Base-by-base conservation (phyloP, 2,797 vertebrate species). In the Cyclopterus lumpus region DNA sequence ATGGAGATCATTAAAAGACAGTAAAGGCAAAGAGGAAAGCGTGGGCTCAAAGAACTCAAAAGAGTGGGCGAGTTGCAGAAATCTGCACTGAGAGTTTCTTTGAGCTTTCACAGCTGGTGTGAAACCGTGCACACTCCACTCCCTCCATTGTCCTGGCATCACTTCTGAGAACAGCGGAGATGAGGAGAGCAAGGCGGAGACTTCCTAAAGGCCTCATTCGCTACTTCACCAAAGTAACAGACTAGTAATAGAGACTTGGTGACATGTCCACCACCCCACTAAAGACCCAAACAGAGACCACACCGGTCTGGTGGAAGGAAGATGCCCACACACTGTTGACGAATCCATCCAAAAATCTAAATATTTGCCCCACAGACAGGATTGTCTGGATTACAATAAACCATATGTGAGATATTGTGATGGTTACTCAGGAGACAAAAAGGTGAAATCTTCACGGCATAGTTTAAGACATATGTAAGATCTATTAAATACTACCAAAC, bases 21-120 rank as follows among this genome's bases (percentile, higher is more conserved):
- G 80, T 61, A 72, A 79, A 84, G 75, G 68, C 70, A 73, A 78
- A 77, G 78, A 84, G 82, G 80, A 86, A 89, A 85, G 84, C 34
- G 86, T 83, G 63, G 86, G 88, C 80, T 91, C 81, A 87, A 88
- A 86, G 78, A 88, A 87, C 83, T 73, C 61, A 83, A 88, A 78
- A 6, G 64, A 86, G 85, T 79, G 79, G 84, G 87, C 9, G 88
- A 77, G 84, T 62, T 78, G 68, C 66, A 80, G 80, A 88, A 85
- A 88, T 86, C 81, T 90, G 86, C 84, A 82, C 84, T 38, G 82
- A 85, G 84, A 84, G 76, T 67, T 62, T 82, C 88, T 92, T 88
- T 91, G 92, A 94, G 92, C 89, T 92, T 90, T 89, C 89, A 80
- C 94, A 93, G 93, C 92, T 94, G 93, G 87, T 90, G 87, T 83